These are phyloP conservation scores for Colletes latitarsis DNA, from an alignment of 1,140 invertebrate species.

Conservation along the genomic window DNA sequence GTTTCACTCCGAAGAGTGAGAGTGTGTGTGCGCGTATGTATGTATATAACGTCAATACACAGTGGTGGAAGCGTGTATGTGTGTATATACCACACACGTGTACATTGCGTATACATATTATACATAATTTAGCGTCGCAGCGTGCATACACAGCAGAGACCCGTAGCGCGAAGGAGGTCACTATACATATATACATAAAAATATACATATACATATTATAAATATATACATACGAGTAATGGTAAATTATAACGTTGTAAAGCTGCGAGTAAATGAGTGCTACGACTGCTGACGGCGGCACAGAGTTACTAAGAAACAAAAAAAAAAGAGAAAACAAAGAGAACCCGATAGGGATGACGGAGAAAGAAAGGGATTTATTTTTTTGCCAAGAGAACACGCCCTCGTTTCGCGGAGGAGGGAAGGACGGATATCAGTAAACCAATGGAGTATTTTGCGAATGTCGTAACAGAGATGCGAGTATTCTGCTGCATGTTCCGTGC, in stretches of 20 bases:
- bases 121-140: conserved; percentile 35
- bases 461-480: conserved; percentile 16
- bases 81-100: conserved; percentile 30
- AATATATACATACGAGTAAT: conserved; percentile 58
- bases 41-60: conserved; percentile 55
- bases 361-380: conserved; percentile 39
- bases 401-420: background rate
- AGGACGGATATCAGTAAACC: background rate
- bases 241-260: conserved; percentile 44
- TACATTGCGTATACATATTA: conserved; percentile 63
- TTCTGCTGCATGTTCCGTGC: conserved; percentile 43
- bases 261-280: conserved; percentile 26
- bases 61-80: conserved; percentile 1
- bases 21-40: conserved; percentile 37
- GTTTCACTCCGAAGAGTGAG: too few relatives aligned
- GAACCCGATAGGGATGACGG: background rate
- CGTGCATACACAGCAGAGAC: conserved; percentile 37
- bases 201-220: conserved; percentile 62
- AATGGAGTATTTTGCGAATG: conserved; percentile 36
- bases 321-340: background rate
- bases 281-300: conserved; percentile 16
- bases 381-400: conserved; percentile 31
- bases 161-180: conserved; percentile 33
- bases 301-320: conserved; percentile 36
- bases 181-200: conserved; percentile 52